Percentiles rank a stretch among this genome's conserved stretches.
Conservation (phyloP, 2,797 vertebrate genomes). For the Lepilemur septentrionalis region DNA sequence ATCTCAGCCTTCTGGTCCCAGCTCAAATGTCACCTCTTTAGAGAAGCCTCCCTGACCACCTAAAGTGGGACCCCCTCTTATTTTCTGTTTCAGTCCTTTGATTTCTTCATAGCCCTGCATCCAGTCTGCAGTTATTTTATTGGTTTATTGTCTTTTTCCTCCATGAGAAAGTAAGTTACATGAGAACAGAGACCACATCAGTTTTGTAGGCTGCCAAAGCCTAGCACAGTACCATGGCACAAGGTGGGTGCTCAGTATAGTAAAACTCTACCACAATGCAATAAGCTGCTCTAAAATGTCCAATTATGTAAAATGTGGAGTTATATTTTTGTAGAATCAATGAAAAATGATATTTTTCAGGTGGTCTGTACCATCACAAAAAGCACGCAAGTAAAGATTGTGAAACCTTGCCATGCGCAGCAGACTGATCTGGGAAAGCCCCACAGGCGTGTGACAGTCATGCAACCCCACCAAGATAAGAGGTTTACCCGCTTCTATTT, state of each 20-base stretch:
- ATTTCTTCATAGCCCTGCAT: background rate
- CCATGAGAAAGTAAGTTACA: conserved; percentile 35
- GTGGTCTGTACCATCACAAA: background rate
- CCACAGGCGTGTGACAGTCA: background rate
- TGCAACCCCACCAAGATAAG: background rate
- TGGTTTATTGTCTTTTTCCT: conserved; percentile 30
- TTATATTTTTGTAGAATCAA: background rate
- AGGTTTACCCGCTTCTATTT: background rate
- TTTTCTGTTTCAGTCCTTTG: background rate
- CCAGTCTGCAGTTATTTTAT: conserved; percentile 25
- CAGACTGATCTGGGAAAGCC: background rate
- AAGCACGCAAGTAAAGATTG: background rate
- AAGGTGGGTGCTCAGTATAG: background rate
- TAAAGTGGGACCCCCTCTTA: background rate
- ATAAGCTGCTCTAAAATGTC: background rate
- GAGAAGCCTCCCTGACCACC: background rate
- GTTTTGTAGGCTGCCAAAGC: background rate
- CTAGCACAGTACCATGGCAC: background rate
- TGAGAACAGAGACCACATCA: background rate
- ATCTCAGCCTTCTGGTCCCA: background rate
- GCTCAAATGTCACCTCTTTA: background rate
- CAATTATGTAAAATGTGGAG: background rate
- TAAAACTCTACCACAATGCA: background rate
- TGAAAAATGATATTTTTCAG: background rate
- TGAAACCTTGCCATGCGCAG: background rate